Percentiles rank a stretch among this genome's conserved stretches.
These are phyloP conservation scores for Abscondita cerata DNA, from an alignment of 2,888 invertebrate genomes.

Conservation along the genomic window DNA sequence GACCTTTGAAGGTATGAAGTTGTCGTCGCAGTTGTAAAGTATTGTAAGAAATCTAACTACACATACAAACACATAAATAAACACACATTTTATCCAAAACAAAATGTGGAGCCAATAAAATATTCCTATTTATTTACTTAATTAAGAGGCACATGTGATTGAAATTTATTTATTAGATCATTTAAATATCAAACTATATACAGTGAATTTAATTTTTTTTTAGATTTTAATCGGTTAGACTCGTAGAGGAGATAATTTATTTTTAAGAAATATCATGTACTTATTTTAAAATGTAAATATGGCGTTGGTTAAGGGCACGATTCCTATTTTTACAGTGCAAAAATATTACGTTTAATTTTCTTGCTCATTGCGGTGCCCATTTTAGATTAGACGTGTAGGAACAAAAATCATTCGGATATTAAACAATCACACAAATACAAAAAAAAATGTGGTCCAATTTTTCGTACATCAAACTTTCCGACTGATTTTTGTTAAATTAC, in stretches of 20 bases:
- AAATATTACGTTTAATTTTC: slow-evolving; percentile 30
- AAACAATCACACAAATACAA: no score
- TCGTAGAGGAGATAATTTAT: slow-evolving; percentile 25
- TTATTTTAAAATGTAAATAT: slow-evolving; percentile 28
- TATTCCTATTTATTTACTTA: slow-evolving; percentile 12
- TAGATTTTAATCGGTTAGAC: slow-evolving; percentile 3
- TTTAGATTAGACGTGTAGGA: slow-evolving; percentile 16
- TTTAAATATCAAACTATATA: slow-evolving; percentile 9
- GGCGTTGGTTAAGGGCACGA: slow-evolving; percentile 37
- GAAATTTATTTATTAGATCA: slow-evolving; percentile 16
- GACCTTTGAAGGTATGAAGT: slow-evolving; percentile 23
- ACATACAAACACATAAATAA: not conserved
- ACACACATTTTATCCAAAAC: no score
- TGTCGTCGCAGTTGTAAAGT: slow-evolving; percentile 14
- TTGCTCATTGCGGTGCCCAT: slow-evolving; percentile 25
- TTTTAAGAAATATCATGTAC: slow-evolving; percentile 29
- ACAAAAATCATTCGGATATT: slow-evolving; percentile 21
- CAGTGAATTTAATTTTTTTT: not conserved
- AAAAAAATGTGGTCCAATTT: not conserved
- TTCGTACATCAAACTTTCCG: slow-evolving; percentile 8
- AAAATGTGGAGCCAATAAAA: slow-evolving; percentile 9
- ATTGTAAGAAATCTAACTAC: not conserved
- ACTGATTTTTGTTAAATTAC: slow-evolving; percentile 32
- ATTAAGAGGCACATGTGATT: slow-evolving; percentile 24
- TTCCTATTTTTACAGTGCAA: slow-evolving; percentile 46